phyloP scores from a whole-genome alignment of 2,888 invertebrate genomes.

The Lycophotia porphyrea region DNA sequence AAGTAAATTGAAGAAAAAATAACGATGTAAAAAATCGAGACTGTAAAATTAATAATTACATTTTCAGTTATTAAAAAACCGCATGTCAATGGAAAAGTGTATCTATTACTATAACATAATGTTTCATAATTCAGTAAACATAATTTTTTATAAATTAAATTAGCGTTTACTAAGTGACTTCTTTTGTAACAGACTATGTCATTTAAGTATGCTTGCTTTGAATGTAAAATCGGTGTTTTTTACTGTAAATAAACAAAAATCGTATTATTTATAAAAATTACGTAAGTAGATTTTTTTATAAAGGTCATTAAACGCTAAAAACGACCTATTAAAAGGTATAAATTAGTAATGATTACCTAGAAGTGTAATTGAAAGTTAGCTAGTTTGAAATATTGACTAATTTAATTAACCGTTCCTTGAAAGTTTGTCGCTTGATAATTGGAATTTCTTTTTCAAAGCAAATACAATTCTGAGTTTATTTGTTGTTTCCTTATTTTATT shows the following conservation, averaged over 20 bases:
- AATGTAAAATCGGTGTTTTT: slow-evolving; percentile 52
- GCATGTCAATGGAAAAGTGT: slow-evolving; percentile 8
- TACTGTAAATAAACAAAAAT: slow-evolving; percentile 60
- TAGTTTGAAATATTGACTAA: slow-evolving; percentile 48
- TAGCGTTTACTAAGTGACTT: slow-evolving; percentile 10
- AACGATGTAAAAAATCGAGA: slow-evolving; percentile 47
- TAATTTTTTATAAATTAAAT: slow-evolving; percentile 30
- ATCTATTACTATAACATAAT: neutral
- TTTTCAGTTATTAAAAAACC: slow-evolving; percentile 8
- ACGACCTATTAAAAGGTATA: slow-evolving; percentile 27
- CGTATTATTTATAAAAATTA: too few relatives aligned
- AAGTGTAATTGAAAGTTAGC: slow-evolving; percentile 45
- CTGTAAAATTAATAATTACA: slow-evolving; percentile 43
- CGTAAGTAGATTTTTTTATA: slow-evolving; percentile 42
- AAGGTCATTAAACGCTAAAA: slow-evolving; percentile 21
- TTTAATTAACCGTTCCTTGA: slow-evolving; percentile 36
- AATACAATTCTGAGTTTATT: slow-evolving; percentile 31
- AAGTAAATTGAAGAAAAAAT: slow-evolving; percentile 22
- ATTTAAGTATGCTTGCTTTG: slow-evolving; percentile 54
- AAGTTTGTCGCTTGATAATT: slow-evolving; percentile 42
- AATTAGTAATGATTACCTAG: slow-evolving; percentile 45
- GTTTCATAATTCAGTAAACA: slow-evolving; percentile 15
- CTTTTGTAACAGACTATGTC: slow-evolving; percentile 27
- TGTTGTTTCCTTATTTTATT: slow-evolving; percentile 17
- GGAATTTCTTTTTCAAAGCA: slow-evolving; percentile 30